Base-by-base conservation (phyloP, 2,113 vertebrate species). In the Hassar affinis region DNA sequence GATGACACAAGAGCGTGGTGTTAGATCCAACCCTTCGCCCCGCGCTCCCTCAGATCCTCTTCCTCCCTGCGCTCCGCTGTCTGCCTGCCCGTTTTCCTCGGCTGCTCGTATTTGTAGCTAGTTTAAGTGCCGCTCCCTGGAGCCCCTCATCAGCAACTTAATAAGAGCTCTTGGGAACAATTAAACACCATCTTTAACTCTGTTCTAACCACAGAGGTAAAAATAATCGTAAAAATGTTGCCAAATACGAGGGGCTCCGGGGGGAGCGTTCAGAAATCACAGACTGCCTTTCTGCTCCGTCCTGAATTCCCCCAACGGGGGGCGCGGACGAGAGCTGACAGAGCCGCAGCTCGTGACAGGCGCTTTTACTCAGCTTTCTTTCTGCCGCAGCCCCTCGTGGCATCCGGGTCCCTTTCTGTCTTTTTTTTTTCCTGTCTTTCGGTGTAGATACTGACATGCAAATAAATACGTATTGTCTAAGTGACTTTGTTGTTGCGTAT, bases 111-210 rank as follows among this genome's bases (percentile, higher is more conserved):
- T 95, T 95, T 94, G 92, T 94, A 93, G 91, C 88, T 90, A 89
- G 83, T 95, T 93, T 92, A 94, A 97, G 95, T 94, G 93, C 92
- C 57, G 86, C 93, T 97, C 96, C 96, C 96, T 86, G 91, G 94
- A 96, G 96, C 92, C 92, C 93, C 93, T 96, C 95, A 98, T 98
- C 96, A 96, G 94, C 95, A 94, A 95, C 93, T 90, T 95, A 96
- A 94, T 96, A 94, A 93, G 94, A 93, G 92, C 96, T 95, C 96
- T 17, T 88, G 97, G 96, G 96, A 96, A 94, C 92, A 93, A 96
- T 97, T 96, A 96, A 96, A 93, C 94, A 93, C 86, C 93, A 92
- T 90, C 92, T 95, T 96, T 95, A 96, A 96, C 94, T 94, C 93
- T 83, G 88, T 91, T 91, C 72, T 84, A 94, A 93, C 95, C 94